Evolutionary conservation across 2,888 invertebrate genomes (phyloP), one percentile per base, ranked within the genome.

Genomic region (Ferdinandea cuprea): DNA sequence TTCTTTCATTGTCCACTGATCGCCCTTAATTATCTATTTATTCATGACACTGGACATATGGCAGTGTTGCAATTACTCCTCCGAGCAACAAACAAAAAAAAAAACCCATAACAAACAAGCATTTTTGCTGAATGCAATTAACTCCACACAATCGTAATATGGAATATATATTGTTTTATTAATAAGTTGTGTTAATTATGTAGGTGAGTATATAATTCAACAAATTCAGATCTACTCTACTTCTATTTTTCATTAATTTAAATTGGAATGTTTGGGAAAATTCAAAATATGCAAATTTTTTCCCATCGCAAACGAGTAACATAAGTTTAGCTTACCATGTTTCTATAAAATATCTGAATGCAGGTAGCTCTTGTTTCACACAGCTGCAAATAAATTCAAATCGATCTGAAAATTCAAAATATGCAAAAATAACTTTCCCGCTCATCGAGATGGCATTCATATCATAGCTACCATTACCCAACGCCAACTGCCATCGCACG

Each of bases 371-470:
- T 6, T 46, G 30, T 46, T 35, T 15, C n/a, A n/a, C 46, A n/a
- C 40, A 40, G 19, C 59, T 21, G 48, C 35, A 66, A 66, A 66
- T 13, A 25, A 63, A 48, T 73, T 35, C 37, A 63, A 46, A 56
- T n/a, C 15, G 19, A 56, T 13, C 13, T 37, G 15, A 68, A 56
- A 74, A 42, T 37, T 48, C 13, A 59, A 71, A 81, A 72, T 71
- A 81, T 77, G 76, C 69, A 71, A 78, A 72, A 83, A 52, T 42
- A 72, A 83, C 83, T 83, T 78, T 83, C 83, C 63, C 78, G 61
- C 56, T 68, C 59, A 77, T 81, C 35, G 48, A 37, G 61, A 72
- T 48, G 44, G 50, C 28, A 71, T 52, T 65, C 52, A 63, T 63
- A 65, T 69, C 28, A 19, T 15, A 17, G 17, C 30, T 13, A 56